Evolutionary conservation across 1,140 invertebrate species (phyloP), one percentile per base, ranked within the genome.

Genomic region (Leptoteleia sp.): DNA sequence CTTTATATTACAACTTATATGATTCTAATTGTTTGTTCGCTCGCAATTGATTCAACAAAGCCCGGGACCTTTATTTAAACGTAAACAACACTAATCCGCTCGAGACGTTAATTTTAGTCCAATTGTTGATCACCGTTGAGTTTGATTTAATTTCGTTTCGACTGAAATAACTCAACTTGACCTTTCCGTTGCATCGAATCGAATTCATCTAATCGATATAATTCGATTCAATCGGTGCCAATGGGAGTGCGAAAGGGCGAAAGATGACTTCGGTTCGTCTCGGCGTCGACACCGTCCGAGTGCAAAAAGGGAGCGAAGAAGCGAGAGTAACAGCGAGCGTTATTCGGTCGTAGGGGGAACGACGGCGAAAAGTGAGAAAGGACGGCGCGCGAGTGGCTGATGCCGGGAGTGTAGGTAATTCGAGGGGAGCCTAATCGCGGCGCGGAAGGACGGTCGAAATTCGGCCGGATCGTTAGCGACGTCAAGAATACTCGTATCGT

Each of bases 401-500:
- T 22, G 4, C 1, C 17, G 3, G 8, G 16, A 48, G 5, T 31
- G n/a, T n/a, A n/a, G 9, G 27, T 15, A 40, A 3, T 48, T 16
- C 3, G 13, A n/a, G 43, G 12, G 0, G 3, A 2, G 2, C 11
- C 19, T 40, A 27, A 57, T 62, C 19, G 9, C 37, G 31, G n/a
- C n/a, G 15, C 22, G 29, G 22, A 45, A 38, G 9, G 42, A 40
- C 45, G 33, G 52, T 8, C 25, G 11, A 59, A 70, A 50, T 59
- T 57, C 38, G 65, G 40, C 12, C 64, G 6, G 52, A 68, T 62
- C 68, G 57, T 72, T 64, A 62, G 31, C 57, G 16, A 29, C 40
- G 55, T 62, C 27, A 72, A 62, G 67, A 72, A 54, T 72, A 17
- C 47, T 62, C 48, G 38, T 48, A 72, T 72, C 62, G 62, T 62